Evolutionary conservation across 2,888 invertebrate genomes (phyloP).

Genomic region (Coelopa pilipes): DNA sequence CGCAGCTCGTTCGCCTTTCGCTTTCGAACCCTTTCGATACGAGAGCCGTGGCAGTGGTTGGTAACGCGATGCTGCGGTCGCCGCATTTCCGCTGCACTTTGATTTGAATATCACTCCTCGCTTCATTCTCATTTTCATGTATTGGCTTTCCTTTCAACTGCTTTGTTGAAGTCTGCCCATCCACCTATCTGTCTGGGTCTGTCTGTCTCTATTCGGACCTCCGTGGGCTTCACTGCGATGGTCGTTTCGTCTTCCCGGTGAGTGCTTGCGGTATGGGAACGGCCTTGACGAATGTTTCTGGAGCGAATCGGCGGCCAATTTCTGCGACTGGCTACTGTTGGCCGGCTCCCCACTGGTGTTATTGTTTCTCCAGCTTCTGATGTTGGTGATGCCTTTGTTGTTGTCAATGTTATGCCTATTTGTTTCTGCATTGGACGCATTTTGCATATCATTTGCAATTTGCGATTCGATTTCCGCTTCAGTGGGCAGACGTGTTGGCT

Average conservation of each 20-base stretch:
- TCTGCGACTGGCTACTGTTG: conserved; percentile 1
- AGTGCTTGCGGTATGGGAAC: conserved; percentile 32
- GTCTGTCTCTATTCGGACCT: conserved; percentile 9
- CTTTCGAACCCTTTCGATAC: conserved; percentile 2
- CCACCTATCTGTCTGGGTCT: neutral
- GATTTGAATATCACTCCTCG: conserved; percentile 23
- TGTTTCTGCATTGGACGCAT: neutral
- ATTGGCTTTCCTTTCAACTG: no score
- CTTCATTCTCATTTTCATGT: conserved; percentile 1
- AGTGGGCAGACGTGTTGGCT: neutral
- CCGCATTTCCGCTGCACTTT: conserved; percentile 32
- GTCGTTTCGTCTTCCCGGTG: conserved; percentile 4
- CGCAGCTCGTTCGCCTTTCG: conserved; percentile 3
- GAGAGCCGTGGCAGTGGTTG: neutral
- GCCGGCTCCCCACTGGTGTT: neutral
- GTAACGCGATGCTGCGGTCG: neutral
- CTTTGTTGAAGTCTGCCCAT: no score
- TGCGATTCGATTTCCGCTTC: no score
- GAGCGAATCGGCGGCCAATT: neutral
- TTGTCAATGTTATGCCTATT: neutral
- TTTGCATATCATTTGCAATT: conserved; percentile 7
- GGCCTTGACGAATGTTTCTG: conserved; percentile 30
- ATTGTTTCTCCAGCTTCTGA: no score
- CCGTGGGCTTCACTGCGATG: conserved; percentile 5
- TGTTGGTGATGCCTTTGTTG: conserved; percentile 6